Base-by-base conservation (phyloP, 2,797 vertebrate species). In the Syncerus caffer region DNA sequence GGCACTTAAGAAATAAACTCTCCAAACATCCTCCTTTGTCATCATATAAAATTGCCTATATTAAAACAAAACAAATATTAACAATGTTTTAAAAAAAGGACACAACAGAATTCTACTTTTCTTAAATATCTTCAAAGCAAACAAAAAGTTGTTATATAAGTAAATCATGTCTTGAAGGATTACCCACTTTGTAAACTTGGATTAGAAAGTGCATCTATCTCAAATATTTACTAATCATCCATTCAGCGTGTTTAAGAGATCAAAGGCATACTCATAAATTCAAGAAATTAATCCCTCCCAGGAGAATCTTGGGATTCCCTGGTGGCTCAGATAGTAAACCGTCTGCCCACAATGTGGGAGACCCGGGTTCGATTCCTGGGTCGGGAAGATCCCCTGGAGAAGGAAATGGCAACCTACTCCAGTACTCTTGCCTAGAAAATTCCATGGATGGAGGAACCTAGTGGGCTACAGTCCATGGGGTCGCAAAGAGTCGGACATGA, bases 1-100 rank as follows among this genome's bases (percentile, higher is more conserved):
- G 98, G 92, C 89, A 79, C 84, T 98, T 99, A 78, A 99, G 74
- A 98, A 99, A 99, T 47, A 99, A 93, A 71, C 93, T 98, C 90
- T 99, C 99, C 98, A 99, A 97, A 87, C 98, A 98, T 19, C 98
- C 98, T 92, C 99, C 99, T 98, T 98, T 99, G 95, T 99, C 99
- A 96, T 99, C 98, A 98, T 98, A 98, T 97, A 99, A 98, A 83
- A 93, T 25, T 79, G 98, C 99, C 99, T 99, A 79, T 64, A 98
- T 98, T 16, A 85, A 90, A 98, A 97, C 58, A 97, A 94, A 93
- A 96, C 0, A 55, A 79, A 67, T 82, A 93, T 95, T 74, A 96
- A 90, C 53, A 9, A 80, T n/a, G 29, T n/a, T 82, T 82, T 57
- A 7, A 82, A 38, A 0, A 9, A 79, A 31, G 0, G n/a, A 45